These are phyloP conservation scores for Lasioglossum pauxillum DNA, from an alignment of 2,888 invertebrate genomes.

Conservation along the genomic window DNA sequence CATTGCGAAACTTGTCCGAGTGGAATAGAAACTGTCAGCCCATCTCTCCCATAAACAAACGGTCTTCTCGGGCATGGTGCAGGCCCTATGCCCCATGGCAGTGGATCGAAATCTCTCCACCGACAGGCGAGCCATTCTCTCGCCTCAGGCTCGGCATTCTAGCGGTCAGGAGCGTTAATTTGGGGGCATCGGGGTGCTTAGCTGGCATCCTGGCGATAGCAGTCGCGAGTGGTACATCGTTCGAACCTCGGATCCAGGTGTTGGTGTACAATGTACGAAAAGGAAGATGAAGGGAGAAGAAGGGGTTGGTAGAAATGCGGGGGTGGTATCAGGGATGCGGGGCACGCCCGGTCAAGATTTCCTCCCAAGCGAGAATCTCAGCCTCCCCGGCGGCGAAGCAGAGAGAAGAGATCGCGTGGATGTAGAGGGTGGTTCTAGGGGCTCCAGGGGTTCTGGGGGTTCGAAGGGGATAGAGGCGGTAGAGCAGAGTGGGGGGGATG, in stretches of 20 bases:
- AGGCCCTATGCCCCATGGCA: background rate
- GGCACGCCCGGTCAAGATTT: slow-evolving; percentile 85
- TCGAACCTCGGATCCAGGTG: slow-evolving; percentile 15
- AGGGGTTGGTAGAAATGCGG: slow-evolving; percentile 29
- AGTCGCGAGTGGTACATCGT: slow-evolving; percentile 21
- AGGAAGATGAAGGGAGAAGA: background rate
- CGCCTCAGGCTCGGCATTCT: slow-evolving; percentile 37
- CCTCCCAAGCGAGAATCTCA: slow-evolving; percentile 84
- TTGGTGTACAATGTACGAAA: background rate
- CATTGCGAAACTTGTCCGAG: background rate
- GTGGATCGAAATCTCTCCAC: slow-evolving; percentile 48
- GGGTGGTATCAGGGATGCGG: slow-evolving; percentile 83
- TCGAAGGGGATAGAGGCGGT: slow-evolving; percentile 41
- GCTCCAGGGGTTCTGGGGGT: slow-evolving; percentile 51
- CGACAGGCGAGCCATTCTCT: slow-evolving; percentile 33
- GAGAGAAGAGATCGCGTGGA: slow-evolving; percentile 46
- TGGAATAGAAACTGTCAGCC: background rate
- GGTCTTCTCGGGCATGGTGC: background rate
- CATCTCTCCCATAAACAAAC: background rate
- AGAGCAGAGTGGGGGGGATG: slow-evolving; percentile 55
- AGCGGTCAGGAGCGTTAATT: slow-evolving; percentile 67
- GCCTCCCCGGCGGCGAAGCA: slow-evolving; percentile 77
- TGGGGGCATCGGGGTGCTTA: slow-evolving; percentile 64
- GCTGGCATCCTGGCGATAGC: slow-evolving; percentile 23
- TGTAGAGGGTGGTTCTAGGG: slow-evolving; percentile 47